Conservation (phyloP, 2,113 vertebrate species). For the Ameiurus melas region DNA sequence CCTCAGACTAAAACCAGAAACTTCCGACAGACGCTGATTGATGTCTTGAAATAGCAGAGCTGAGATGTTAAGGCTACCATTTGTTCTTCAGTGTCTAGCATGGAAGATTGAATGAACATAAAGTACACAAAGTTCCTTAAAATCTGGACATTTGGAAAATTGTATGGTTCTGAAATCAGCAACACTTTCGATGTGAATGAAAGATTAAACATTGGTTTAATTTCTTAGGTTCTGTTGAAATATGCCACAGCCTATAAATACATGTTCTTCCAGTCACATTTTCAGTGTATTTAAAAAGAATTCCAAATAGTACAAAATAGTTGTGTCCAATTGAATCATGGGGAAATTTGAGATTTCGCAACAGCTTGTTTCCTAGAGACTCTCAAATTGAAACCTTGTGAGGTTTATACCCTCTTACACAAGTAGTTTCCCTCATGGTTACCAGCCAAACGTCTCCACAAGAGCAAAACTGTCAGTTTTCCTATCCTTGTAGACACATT, state of each 20-base stretch:
- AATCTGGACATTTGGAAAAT: background rate
- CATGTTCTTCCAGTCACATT: background rate
- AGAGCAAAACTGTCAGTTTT: background rate
- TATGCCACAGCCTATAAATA: background rate
- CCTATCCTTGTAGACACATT: background rate
- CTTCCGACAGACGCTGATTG: background rate
- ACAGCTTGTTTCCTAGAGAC: background rate
- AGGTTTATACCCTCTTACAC: background rate
- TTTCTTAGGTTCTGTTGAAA: background rate
- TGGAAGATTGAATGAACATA: background rate
- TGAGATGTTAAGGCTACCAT: background rate
- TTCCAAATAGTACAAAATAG: background rate
- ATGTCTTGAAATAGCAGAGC: conserved; percentile 3
- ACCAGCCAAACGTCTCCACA: background rate
- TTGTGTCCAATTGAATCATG: background rate
- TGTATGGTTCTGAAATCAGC: background rate
- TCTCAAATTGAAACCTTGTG: background rate
- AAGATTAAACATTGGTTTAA: background rate
- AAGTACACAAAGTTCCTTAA: background rate
- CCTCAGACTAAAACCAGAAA: background rate
- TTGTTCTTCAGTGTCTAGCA: background rate
- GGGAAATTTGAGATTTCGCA: background rate
- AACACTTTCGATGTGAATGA: background rate
- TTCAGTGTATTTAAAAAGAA: background rate
- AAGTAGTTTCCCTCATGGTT: background rate